Percentiles rank a stretch among this genome's conserved stretches.
Evolutionary conservation across 2,797 vertebrate genomes (phyloP).

Genomic region (Artibeus lituratus): DNA sequence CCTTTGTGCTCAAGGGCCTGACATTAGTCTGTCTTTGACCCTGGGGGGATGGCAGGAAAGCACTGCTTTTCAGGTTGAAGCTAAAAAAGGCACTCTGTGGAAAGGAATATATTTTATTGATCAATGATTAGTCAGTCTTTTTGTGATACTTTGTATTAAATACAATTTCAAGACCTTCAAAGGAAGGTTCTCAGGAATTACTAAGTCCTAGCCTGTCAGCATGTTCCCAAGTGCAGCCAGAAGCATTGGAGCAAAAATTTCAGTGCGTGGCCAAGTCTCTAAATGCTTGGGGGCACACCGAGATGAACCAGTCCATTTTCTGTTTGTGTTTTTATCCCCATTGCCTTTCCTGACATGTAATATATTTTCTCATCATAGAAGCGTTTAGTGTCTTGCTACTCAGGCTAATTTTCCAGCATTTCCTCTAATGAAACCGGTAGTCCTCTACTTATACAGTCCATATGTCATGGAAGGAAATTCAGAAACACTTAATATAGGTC

Average conservation of each 20-base stretch:
- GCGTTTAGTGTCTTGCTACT: not conserved
- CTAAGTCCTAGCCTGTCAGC: not conserved
- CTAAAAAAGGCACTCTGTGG: not conserved
- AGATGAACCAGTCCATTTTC: not conserved
- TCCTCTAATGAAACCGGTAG: not conserved
- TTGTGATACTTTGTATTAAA: conserved; percentile 33
- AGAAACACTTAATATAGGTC: not conserved
- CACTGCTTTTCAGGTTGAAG: not conserved
- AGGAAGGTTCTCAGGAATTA: not conserved
- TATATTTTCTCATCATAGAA: not conserved
- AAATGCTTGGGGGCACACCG: not conserved
- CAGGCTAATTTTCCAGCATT: not conserved
- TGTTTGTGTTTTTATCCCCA: not conserved
- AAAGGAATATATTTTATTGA: conserved; percentile 39
- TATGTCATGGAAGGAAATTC: not conserved
- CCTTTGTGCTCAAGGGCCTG: not conserved
- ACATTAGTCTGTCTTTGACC: not conserved
- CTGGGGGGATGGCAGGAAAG: not conserved
- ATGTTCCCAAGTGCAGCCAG: not conserved
- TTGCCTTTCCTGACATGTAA: conserved; percentile 5
- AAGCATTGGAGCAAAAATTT: not conserved
- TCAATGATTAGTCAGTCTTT: conserved; percentile 25
- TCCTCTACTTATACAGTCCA: not conserved
- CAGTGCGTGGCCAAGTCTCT: not conserved
- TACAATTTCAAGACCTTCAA: not conserved